Evolutionary conservation across 2,888 invertebrate species (phyloP).

Genomic region (Nephrotoma appendiculata): DNA sequence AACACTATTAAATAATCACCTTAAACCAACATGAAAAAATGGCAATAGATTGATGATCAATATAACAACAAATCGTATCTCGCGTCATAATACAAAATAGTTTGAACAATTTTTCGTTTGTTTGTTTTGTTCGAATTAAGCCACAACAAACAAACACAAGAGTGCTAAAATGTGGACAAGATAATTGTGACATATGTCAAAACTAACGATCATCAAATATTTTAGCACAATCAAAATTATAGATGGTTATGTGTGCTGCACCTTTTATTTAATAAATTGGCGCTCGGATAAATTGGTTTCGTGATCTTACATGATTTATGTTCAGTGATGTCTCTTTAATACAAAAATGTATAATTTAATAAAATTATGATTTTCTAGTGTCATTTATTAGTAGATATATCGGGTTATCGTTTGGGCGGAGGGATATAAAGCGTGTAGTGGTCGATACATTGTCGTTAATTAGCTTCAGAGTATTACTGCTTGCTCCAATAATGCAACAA

Average conservation of each 20-base stretch:
- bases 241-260: neutral
- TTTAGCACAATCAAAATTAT: neutral
- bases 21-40: no score
- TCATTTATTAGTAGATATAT: neutral
- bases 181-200: constrained; percentile 7
- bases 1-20: neutral
- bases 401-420: neutral
- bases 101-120: neutral
- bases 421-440: neutral
- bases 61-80: neutral
- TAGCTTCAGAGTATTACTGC: neutral
- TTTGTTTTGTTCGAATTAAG: neutral
- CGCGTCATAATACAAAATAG: neutral
- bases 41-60: neutral
- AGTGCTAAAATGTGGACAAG: constrained; percentile 6
- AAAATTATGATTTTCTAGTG: neutral
- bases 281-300: neutral
- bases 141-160: neutral
- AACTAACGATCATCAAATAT: constrained; percentile 1
- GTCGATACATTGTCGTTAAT: neutral
- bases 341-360: neutral
- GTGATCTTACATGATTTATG: neutral
- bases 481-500: neutral
- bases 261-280: neutral
- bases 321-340: neutral